Conservation (phyloP, 2,113 vertebrate species). For the Tachycineta bicolor region DNA sequence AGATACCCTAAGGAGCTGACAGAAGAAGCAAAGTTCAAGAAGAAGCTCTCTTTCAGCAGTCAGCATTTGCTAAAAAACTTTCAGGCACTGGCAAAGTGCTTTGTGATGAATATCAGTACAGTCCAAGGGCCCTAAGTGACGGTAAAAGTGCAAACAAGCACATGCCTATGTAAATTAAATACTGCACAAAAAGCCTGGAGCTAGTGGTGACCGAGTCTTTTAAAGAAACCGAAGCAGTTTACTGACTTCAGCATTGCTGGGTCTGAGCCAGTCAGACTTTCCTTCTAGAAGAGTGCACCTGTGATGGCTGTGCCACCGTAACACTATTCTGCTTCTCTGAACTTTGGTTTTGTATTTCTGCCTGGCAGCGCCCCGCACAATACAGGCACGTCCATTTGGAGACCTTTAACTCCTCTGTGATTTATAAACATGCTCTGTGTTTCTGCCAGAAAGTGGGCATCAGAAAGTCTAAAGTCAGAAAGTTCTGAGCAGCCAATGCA, state of each 20-base stretch:
- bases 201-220: not conserved
- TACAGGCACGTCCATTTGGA: not conserved
- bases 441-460: not conserved
- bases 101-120: not conserved
- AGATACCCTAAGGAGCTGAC: not conserved
- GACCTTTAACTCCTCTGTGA: not conserved
- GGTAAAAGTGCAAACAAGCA: slow-evolving; percentile 18
- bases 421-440: not conserved
- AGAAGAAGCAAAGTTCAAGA: not conserved
- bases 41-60: not conserved
- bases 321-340: not conserved
- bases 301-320: not conserved
- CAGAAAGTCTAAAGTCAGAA: not conserved
- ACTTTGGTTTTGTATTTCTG: not conserved
- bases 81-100: not conserved
- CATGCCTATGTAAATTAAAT: not conserved
- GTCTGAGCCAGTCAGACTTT: not conserved
- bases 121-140: not conserved
- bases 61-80: not conserved
- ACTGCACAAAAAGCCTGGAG: not conserved
- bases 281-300: not conserved
- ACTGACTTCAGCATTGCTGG: not conserved
- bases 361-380: not conserved
- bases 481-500: not conserved
- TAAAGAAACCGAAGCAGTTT: not conserved